Conservation (phyloP, 1,140 invertebrate species). For the Bombyx mandarina region DNA sequence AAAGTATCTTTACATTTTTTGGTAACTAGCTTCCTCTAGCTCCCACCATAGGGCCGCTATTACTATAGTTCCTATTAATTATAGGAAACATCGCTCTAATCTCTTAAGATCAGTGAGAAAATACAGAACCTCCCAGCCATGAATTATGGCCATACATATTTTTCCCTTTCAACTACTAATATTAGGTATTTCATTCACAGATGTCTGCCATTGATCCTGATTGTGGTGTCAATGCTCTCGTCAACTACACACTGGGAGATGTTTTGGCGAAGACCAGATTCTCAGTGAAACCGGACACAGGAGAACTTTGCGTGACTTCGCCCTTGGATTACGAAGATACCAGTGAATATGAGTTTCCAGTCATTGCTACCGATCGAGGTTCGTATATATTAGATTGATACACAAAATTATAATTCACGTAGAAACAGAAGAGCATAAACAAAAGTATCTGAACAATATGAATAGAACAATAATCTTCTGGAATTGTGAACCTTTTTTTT, state of each 20-base stretch:
- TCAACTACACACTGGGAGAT: constrained; percentile 92
- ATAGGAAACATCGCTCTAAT: too few species aligned
- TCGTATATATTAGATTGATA: not conserved
- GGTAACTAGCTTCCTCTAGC: too few species aligned
- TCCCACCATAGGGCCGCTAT: too few species aligned
- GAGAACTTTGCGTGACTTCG: constrained; percentile 89
- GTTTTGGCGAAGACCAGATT: constrained; percentile 81
- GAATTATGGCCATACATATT: too few species aligned
- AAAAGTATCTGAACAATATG: too few species aligned
- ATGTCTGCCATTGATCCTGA: constrained; percentile 95
- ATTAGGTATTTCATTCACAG: constrained; percentile 68
- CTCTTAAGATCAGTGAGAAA: too few species aligned
- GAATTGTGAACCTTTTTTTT: too few species aligned
- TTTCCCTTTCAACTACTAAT: too few species aligned
- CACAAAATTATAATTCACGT: not conserved
- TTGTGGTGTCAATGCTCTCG: constrained; percentile 93
- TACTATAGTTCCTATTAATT: too few species aligned
- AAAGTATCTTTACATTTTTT: too few species aligned
- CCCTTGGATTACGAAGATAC: constrained; percentile 90
- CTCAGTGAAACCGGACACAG: constrained; percentile 83
- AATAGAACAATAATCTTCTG: too few species aligned
- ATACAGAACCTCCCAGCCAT: too few species aligned
- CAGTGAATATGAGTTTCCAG: constrained; percentile 90
- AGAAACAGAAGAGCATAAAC: not conserved
- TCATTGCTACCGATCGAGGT: constrained; percentile 96